Percentiles rank a stretch among this genome's conserved stretches.
Conservation (phyloP, 2,113 vertebrate genomes). For the Brachyhypopomus occidentalis region DNA sequence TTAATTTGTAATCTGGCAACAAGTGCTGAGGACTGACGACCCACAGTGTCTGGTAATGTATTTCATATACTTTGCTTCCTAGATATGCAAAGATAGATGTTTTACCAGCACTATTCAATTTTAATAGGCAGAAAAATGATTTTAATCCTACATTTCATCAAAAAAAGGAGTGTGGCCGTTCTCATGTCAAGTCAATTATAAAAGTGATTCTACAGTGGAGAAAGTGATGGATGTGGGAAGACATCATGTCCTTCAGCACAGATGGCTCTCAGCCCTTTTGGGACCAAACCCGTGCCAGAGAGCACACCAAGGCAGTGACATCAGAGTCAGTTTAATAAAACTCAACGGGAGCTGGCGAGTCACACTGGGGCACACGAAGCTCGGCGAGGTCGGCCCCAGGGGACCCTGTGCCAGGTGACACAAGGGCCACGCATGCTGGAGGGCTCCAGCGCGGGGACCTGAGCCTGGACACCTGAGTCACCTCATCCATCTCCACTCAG, state of each 20-base stretch:
- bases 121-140: background rate
- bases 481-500: conserved; percentile 28
- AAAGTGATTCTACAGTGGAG: conserved; percentile 11
- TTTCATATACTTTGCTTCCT: conserved; percentile 1
- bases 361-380: conserved; percentile 14
- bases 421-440: conserved; percentile 10
- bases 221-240: conserved; percentile 45
- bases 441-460: conserved; percentile 3
- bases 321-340: conserved; percentile 60
- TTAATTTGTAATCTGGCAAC: conserved; percentile 25
- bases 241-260: conserved; percentile 57
- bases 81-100: background rate
- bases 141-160: background rate
- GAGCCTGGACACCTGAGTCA: conserved; percentile 38
- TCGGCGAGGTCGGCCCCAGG: conserved; percentile 28
- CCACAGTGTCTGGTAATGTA: conserved; percentile 25
- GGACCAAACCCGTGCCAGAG: conserved; percentile 53
- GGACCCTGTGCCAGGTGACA: conserved; percentile 7
- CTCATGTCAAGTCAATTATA: conserved; percentile 16
- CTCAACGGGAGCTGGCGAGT: conserved; percentile 40
- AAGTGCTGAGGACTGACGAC: conserved; percentile 19
- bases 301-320: conserved; percentile 50
- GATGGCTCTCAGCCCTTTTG: conserved; percentile 47
- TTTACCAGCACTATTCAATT: background rate
- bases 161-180: background rate